These are phyloP conservation scores for Ptychadena robeensis DNA, from an alignment of 2,797 vertebrate genomes.

Conservation along the genomic window DNA sequence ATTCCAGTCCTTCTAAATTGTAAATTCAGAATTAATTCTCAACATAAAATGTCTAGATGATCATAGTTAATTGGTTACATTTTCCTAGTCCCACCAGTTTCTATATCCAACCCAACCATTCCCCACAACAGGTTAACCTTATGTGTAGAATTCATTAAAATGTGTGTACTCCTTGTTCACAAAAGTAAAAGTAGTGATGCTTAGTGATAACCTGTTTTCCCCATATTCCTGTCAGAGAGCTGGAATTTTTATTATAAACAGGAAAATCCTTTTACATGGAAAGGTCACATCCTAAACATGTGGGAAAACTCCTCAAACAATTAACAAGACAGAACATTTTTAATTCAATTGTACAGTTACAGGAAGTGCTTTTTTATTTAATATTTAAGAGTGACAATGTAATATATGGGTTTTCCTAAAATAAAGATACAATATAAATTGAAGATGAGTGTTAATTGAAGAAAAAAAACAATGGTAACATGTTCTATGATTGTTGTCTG, in stretches of 20 bases:
- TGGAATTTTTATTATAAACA: constrained; percentile 2
- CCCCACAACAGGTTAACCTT: not conserved
- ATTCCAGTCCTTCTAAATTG: too few species aligned
- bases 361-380: constrained; percentile 9
- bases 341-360: not conserved
- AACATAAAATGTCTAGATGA: too few species aligned
- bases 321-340: not conserved
- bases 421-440: not conserved
- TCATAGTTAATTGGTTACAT: too few species aligned
- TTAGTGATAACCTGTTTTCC: not conserved
- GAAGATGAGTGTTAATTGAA: too few species aligned
- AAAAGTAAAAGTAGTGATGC: not conserved
- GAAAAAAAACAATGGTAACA: too few species aligned
- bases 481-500: too few species aligned
- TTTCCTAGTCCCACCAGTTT: too few species aligned
- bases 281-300: constrained; percentile 24
- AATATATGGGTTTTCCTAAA: not conserved
- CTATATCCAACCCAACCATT: too few species aligned
- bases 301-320: constrained; percentile 2
- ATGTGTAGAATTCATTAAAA: not conserved
- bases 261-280: constrained; percentile 13
- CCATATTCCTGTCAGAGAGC: not conserved
- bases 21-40: too few species aligned
- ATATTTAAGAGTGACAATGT: not conserved
- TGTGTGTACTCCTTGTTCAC: not conserved